A percentile compares a stretch with the other conserved stretches of the same genome.
Conservation (phyloP, 2,113 vertebrate species). For the Eolophus roseicapilla region DNA sequence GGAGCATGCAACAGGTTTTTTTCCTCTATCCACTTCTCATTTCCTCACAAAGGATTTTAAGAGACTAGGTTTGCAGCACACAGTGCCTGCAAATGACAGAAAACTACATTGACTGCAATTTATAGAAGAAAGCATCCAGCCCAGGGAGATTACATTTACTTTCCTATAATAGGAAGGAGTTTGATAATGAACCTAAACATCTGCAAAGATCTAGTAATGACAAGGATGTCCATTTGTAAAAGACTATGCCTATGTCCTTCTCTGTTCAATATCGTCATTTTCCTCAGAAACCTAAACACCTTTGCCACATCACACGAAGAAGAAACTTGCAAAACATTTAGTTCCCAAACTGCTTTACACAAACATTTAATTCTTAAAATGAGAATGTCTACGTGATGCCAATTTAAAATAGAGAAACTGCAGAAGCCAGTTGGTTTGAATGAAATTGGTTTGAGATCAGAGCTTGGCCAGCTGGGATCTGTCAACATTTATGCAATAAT, state of each 20-base stretch:
- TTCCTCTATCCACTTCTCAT: background rate
- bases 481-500: background rate
- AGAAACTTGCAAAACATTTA: background rate
- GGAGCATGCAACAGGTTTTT: background rate
- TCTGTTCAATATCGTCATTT: background rate
- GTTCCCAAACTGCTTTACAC: background rate
- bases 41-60: background rate
- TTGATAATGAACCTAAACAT: background rate
- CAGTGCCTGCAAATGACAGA: background rate
- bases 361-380: background rate
- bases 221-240: background rate
- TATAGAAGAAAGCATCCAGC: background rate
- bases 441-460: background rate
- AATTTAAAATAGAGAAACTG: background rate
- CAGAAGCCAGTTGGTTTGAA: background rate
- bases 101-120: background rate
- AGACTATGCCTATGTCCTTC: background rate
- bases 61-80: background rate
- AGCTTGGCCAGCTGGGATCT: background rate
- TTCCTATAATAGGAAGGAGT: background rate
- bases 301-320: background rate
- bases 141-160: background rate
- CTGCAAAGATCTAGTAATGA: background rate
- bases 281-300: background rate
- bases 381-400: background rate